Base-by-base conservation (phyloP, 2,113 vertebrate species). In the Guaruba guarouba region DNA sequence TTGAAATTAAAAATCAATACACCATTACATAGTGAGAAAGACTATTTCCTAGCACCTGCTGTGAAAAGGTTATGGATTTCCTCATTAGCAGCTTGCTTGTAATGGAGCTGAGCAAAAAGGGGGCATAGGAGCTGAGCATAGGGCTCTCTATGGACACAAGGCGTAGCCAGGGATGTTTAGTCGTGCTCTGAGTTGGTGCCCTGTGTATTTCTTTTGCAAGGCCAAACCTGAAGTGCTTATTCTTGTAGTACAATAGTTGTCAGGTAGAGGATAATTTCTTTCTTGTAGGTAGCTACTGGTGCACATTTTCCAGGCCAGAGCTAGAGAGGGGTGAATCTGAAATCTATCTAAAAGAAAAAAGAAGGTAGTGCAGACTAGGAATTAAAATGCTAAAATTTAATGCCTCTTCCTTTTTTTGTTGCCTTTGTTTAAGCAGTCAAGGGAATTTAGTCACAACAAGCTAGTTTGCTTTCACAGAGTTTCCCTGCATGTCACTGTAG, bases 1-100 rank as follows among this genome's bases (percentile, higher is more conserved):
- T 80, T 48, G 55, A 91, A 96, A 97, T 97, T 92, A 95, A 96
- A 96, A 96, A 96, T 97, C 96, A 93, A 96, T 97, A 96, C 75
- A 73, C 83, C 66, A 82, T 94, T 93, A 85, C 10, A 2, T 85
- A 84, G 79, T 25, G n/a, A 73, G 91, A 89, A 79, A 43, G 81
- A 92, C 6, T 87, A 49, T 95, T 96, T 93, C 55, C 68, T 67
- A 82, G 78, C 80, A 55, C 82, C 86, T 79, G 80, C 44, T 93
- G 88, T 84, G 57, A 66, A 94, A 96, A 93, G 92, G 63, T 92
- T 95, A 96, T 96, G 92, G 93, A 97, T 97, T 95, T 96, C 74
- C 92, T 92, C 91, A 79, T 96, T 96, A 97, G 91, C 57, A 48
- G 66, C 49, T 86, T 55, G 3, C 51, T 85, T 46, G 41, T 37